A percentile compares a stretch with the other conserved stretches of the same genome.
Conservation (phyloP, 1,140 invertebrate genomes). For the Drosophila sucinea region DNA sequence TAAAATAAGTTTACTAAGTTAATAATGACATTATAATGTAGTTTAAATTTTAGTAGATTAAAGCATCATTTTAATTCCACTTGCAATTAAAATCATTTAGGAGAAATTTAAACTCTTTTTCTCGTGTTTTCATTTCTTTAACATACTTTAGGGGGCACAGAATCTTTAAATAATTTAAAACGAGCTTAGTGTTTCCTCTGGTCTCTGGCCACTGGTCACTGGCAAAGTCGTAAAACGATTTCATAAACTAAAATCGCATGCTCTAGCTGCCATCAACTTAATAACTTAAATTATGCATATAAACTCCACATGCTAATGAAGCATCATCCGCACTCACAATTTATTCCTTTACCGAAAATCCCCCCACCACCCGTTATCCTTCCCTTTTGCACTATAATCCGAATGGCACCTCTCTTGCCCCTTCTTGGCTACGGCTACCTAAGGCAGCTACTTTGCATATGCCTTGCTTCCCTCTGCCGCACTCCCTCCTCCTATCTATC, state of each 20-base stretch:
- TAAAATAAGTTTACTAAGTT: too few relatives aligned
- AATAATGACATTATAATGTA: too few relatives aligned
- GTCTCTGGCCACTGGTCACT: not conserved
- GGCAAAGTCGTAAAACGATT: not conserved
- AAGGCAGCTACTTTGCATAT: conserved; percentile 51
- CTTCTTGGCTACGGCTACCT: not conserved
- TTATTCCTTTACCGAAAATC: conserved; percentile 39
- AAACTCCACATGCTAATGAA: conserved; percentile 58
- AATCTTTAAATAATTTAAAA: not conserved
- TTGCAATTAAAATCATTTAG: too few relatives aligned
- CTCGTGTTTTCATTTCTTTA: not conserved
- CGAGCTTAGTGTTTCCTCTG: not conserved
- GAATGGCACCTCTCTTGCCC: conserved; percentile 7
- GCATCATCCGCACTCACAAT: conserved; percentile 39
- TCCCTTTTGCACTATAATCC: conserved; percentile 9
- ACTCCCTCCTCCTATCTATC: conserved; percentile 18
- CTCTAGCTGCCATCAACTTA: conserved; percentile 33
- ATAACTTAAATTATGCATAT: conserved; percentile 45
- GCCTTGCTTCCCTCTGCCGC: conserved; percentile 30
- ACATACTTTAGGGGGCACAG: not conserved
- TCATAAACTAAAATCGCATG: conserved; percentile 20
- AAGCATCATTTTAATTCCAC: too few relatives aligned
- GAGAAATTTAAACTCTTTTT: too few relatives aligned
- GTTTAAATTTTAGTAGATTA: too few relatives aligned
- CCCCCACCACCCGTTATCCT: conserved; percentile 1